Evolutionary conservation across 2,113 vertebrate species (phyloP), one percentile per base, ranked within the genome.

Genomic region (Hemiprocne comata): DNA sequence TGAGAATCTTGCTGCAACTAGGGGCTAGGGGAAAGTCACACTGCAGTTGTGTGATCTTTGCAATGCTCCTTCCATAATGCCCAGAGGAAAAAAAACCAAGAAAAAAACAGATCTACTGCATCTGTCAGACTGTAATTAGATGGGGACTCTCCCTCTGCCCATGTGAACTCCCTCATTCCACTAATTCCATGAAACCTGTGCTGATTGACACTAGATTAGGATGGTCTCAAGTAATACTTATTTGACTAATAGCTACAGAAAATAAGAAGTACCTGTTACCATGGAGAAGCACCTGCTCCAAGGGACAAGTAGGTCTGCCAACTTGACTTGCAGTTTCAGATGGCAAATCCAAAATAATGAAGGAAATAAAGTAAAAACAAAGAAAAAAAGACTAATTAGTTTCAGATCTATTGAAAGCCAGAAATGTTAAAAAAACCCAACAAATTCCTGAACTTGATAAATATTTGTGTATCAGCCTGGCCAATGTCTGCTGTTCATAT

Each of bases 81-180:
- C 10, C 11, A 21, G 2, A 8, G 46, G 23, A 1, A 11, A 28
- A 42, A 33, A 20, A 24, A n/a, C n/a, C n/a, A 11, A 7, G 16
- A 8, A 40, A 20, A 4, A 24, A 21, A 1, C 11, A 9, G 9
- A 23, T 4, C 58, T 54, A 6, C 61, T 8, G 21, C 40, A 13
- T 33, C 33, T 29, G 6, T 7, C 70, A 58, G 31, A 34, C 29
- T 51, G 28, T 8, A 62, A 44, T 80, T n/a, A 60, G 72, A 42
- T 12, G 28, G 10, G 21, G 17, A 73, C 12, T 42, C 28, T 69
- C 44, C 33, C 29, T 34, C 51, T 77, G n/a, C 20, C 36, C 51
- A 3, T 0, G 6, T n/a, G 46, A 60, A 15, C 11, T 42, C 40
- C 40, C 40, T 36, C 0, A 0, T 69, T 58, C 46, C 46, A 40